Base-by-base conservation (phyloP, 2,888 invertebrate species). In the Pyrrhia umbra region DNA sequence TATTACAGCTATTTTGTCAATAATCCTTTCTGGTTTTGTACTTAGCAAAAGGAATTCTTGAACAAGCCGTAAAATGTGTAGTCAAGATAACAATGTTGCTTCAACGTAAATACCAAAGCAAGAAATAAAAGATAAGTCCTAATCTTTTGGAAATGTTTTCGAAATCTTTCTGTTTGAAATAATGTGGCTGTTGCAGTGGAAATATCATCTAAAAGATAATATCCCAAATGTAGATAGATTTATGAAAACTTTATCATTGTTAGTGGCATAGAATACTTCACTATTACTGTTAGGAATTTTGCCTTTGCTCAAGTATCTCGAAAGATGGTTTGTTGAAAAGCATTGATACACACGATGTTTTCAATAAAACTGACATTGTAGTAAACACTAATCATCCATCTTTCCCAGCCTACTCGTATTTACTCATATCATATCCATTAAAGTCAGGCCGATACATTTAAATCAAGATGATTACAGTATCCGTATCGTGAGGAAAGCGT, bases 401-500 rank as follows among this genome's bases (percentile, higher is more conserved):
- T 58, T 75, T 63, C 27, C 46, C 50, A 58, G 15, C 52, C 45
- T 50, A 45, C 51, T 51, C 75, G 27, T 69, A 58, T 58, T 55
- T 64, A 55, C 39, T 51, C 46, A 46, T 62, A 74, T 68, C 64
- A 57, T 49, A 43, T 45, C 68, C 57, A 72, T 72, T 63, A 67
- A 60, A 63, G 68, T 75, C 68, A 76, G 42, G 42, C 52, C 57
- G 62, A 69, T 71, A 67, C 63, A 76, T 68, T 73, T 67, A 76
- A 80, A 80, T 80, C 65, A 79, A 76, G 40, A 58, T 65, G 63
- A 66, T 76, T 69, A 52, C 61, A 65, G 59, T 75, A 72, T 68
- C 66, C 62, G 55, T 66, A 59, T 67, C 59, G 68, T 59, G 64
- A 75, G 83, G 85, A 86, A 87, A 87, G 86, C 85, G 88, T 85